A percentile compares a stretch with the other conserved stretches of the same genome.
Conservation (phyloP, 2,797 vertebrate genomes). For the Simalia tracyae region DNA sequence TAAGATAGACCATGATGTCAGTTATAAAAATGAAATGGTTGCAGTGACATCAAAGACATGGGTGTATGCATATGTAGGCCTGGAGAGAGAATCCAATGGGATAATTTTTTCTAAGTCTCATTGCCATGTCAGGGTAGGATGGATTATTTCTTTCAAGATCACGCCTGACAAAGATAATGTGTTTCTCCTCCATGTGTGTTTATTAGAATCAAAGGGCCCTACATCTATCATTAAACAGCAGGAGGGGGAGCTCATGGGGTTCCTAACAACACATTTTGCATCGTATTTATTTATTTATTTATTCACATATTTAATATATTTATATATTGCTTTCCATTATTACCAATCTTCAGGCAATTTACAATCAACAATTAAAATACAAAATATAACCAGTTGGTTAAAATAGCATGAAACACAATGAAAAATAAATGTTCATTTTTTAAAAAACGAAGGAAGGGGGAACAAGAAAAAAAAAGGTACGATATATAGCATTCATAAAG, state of each 20-base stretch:
- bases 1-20: constrained; percentile 47
- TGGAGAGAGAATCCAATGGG: not conserved
- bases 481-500: not conserved
- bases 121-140: not conserved
- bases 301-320: not conserved
- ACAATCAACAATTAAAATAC: not conserved
- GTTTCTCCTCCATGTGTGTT: not conserved
- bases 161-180: not conserved
- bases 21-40: constrained; percentile 53
- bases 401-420: not conserved
- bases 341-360: not conserved
- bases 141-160: not conserved
- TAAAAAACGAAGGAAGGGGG: not conserved
- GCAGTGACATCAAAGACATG: not conserved
- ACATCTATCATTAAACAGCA: not conserved
- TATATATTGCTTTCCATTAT: not conserved
- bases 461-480: not conserved
- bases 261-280: not conserved
- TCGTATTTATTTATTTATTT: not conserved
- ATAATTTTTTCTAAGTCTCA: not conserved
- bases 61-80: not conserved
- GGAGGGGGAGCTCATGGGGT: not conserved
- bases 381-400: not conserved
- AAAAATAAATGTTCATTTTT: not conserved
- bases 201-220: not conserved